Conservation (phyloP, 2,113 vertebrate genomes). For the Tachycineta bicolor region DNA sequence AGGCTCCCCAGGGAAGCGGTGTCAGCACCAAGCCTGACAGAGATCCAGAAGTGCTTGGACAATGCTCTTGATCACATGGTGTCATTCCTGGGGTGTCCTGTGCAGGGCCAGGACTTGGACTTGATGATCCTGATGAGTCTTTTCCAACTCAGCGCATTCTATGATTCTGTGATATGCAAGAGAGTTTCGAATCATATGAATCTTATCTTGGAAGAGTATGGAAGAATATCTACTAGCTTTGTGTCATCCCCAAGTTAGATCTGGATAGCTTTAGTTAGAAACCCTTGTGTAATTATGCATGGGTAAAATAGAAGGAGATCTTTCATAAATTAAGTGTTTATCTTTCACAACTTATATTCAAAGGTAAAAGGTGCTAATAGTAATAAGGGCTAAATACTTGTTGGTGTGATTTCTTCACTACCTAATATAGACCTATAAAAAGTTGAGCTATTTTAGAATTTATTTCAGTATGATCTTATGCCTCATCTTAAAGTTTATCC, state of each 20-base stretch:
- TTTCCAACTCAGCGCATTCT: background rate
- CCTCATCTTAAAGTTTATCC: background rate
- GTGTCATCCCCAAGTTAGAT: background rate
- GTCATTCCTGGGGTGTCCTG: background rate
- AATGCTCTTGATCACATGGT: accelerated
- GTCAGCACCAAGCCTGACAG: background rate
- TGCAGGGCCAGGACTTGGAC: no score
- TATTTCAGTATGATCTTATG: background rate
- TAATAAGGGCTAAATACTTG: background rate
- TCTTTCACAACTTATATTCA: background rate
- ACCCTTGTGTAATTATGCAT: background rate
- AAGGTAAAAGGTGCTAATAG: background rate
- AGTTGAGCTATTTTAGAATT: background rate
- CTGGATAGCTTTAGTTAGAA: background rate
- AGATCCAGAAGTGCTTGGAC: background rate
- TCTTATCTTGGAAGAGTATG: background rate
- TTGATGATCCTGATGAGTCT: background rate
- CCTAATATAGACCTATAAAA: background rate
- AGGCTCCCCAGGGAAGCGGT: background rate
- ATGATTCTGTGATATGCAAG: background rate
- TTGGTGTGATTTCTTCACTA: background rate
- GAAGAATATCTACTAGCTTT: background rate
- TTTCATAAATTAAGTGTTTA: background rate
- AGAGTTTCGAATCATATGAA: background rate
- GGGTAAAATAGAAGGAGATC: background rate